Base-by-base conservation (phyloP, 2,797 vertebrate genomes). In the Typhlichthys subterraneus region DNA sequence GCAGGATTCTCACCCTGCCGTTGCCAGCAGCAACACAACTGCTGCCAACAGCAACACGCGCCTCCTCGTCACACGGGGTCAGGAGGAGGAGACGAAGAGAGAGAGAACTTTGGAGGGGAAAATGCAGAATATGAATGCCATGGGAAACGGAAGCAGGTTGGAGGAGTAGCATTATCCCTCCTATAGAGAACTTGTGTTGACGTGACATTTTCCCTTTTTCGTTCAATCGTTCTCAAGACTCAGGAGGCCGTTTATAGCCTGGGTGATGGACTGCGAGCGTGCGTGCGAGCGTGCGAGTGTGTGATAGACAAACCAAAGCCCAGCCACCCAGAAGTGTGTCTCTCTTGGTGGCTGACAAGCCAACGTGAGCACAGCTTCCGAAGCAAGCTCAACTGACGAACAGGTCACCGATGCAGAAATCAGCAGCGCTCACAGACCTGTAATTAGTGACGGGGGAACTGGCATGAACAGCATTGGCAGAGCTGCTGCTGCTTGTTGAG, bases 341-440 rank as follows among this genome's bases (percentile, higher is more conserved):
- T 82, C 74, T 80, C 81, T 85, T 80, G 85, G 80, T 79, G 63
- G 71, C 65, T 82, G 83, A 87, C 81, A 79, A 69, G 76, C 61
- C 53, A 51, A 65, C 61, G 15, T 77, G 84, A 87, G 79, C 70
- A 67, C 85, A 84, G 76, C 79, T 78, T 84, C 81, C 60, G 61
- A 83, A 85, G 78, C 70, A 77, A 77, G 66, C 81, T 70, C 77
- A 72, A 77, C 81, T 82, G 61, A 59, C 70, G 70, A 77, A 79
- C 80, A 63, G 69, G 78, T 76, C 75, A 75, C 46, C 87, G 72
- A 68, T 77, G 83, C 79, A 83, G 79, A 83, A 84, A 80, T 80
- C 79, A 73, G 76, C 80, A 23, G 82, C 63, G 76, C 72, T 84
- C 38, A 69, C 65, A 75, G 72, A 69, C 60, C 59, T 54, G 70